phyloP scores from a whole-genome alignment of 2,888 invertebrate species.

The Ophion ventricosus region DNA sequence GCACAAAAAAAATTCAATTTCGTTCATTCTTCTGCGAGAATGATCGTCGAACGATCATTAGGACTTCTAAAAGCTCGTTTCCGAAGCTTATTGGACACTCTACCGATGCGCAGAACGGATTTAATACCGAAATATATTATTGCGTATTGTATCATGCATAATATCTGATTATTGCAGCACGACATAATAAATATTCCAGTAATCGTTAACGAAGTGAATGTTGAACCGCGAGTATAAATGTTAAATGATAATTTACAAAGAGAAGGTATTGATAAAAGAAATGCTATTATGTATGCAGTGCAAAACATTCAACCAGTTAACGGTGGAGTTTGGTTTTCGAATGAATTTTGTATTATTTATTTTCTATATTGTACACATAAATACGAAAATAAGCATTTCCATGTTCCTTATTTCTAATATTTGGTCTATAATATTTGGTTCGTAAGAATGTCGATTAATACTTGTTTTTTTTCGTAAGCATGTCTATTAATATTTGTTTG shows the following conservation, averaged over 20 bases:
- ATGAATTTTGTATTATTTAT: neutral
- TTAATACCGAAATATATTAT: conserved; percentile 70
- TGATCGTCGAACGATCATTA: no score
- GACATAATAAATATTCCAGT: neutral
- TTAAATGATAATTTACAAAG: neutral
- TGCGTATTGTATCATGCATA: no score
- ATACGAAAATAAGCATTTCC: neutral
- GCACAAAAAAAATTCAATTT: no score
- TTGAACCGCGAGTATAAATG: neutral
- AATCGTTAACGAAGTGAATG: neutral
- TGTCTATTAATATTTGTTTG: neutral
- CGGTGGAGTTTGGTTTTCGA: neutral
- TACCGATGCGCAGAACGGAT: conserved; percentile 67
- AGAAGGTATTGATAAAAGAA: neutral
- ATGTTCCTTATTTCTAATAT: neutral
- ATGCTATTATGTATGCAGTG: conserved; percentile 1
- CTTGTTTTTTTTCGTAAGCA: neutral
- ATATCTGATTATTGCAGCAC: conserved; percentile 10
- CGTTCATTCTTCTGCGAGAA: no score
- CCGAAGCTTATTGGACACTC: conserved; percentile 66
- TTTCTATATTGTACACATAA: neutral
- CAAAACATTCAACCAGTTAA: neutral
- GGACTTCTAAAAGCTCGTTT: neutral
- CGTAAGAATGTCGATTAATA: neutral
- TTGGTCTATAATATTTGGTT: neutral